phyloP scores from a whole-genome alignment of 1,140 invertebrate genomes.

The Elysia chlorotica region DNA sequence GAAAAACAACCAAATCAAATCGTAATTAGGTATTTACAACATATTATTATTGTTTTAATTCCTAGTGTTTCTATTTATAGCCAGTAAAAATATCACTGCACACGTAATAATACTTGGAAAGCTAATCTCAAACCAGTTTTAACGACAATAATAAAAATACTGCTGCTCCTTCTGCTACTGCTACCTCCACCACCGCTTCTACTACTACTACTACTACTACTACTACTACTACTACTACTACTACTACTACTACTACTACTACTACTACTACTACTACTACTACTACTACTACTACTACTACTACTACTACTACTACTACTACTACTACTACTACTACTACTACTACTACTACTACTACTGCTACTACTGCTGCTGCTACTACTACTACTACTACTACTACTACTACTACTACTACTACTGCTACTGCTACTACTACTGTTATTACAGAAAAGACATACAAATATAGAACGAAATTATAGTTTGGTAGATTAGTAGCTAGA shows the following conservation, averaged over 20 bases:
- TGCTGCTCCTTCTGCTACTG: background rate
- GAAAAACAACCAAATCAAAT: too few relatives aligned
- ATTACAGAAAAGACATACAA: too few relatives aligned
- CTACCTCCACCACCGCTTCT: background rate
- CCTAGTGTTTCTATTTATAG: too few relatives aligned
- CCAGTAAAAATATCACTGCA: too few relatives aligned
- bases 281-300: background rate
- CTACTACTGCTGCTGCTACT: slow-evolving; percentile 1
- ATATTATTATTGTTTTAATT: too few relatives aligned
- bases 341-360: background rate
- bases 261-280: background rate
- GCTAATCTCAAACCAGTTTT: too few relatives aligned
- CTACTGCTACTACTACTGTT: too few relatives aligned
- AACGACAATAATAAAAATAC: too few relatives aligned
- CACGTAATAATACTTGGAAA: too few relatives aligned
- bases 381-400: background rate
- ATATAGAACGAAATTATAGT: too few relatives aligned
- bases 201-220: slow-evolving; percentile 3
- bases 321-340: background rate
- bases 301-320: background rate
- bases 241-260: background rate
- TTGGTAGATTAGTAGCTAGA: too few relatives aligned
- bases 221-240: slow-evolving; percentile 1
- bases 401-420: background rate
- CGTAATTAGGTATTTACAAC: too few relatives aligned